Percentiles rank a stretch among this genome's conserved stretches.
These are phyloP conservation scores for Bombus sibiricus DNA, from an alignment of 1,140 invertebrate species.

Conservation along the genomic window DNA sequence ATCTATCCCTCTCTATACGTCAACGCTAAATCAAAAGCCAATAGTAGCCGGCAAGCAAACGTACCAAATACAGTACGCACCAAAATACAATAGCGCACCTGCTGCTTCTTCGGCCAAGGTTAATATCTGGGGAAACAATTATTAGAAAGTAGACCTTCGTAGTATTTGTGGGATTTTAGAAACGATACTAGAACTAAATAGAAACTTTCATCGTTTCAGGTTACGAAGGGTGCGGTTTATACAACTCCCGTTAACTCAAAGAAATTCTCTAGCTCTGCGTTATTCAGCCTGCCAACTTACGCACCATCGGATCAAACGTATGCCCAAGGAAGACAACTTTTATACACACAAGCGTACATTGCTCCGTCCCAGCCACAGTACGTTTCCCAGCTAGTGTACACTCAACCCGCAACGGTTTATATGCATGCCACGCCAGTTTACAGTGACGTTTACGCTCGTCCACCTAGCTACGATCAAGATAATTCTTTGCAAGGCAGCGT, in stretches of 20 bases:
- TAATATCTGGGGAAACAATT: not conserved
- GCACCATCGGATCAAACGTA: constrained; percentile 38
- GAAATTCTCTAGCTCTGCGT: constrained; percentile 10
- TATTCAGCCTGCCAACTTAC: constrained; percentile 34
- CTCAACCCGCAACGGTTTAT: constrained; percentile 70
- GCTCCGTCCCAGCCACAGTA: constrained; percentile 65
- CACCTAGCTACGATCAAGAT: constrained; percentile 72
- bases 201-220: constrained; percentile 8
- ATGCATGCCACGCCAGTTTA: constrained; percentile 71
- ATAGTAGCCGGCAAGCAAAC: constrained; percentile 64
- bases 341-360: constrained; percentile 71
- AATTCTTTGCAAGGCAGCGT: constrained; percentile 69
- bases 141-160: too few species aligned
- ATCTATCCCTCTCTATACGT: constrained; percentile 72
- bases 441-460: constrained; percentile 67
- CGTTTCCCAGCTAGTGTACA: constrained; percentile 73
- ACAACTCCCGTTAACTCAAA: constrained; percentile 34
- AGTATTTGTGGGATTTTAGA: not conserved
- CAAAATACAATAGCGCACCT: constrained; percentile 6
- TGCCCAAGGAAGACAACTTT: constrained; percentile 47
- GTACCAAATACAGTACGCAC: constrained; percentile 70
- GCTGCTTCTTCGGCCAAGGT: constrained; percentile 42
- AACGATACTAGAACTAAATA: too few species aligned
- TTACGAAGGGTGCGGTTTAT: constrained; percentile 33
- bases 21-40: constrained; percentile 67